Conservation (phyloP, 1,140 invertebrate genomes). For the Papilio polyxenes region DNA sequence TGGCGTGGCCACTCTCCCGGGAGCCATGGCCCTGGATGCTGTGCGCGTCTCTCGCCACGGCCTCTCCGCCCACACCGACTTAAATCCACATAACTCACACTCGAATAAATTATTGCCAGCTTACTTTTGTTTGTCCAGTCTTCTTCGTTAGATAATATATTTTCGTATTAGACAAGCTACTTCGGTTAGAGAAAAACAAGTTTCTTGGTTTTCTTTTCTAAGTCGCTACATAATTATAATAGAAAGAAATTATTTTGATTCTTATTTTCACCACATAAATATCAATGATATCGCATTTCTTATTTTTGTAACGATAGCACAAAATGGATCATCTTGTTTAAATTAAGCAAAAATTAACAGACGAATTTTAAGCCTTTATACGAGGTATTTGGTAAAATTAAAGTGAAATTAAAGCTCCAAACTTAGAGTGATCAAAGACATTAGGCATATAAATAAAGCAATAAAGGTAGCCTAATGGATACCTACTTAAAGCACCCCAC, state of each 20-base stretch:
- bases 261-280: too few relatives aligned
- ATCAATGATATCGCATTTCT: too few relatives aligned
- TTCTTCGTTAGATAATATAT: conserved; percentile 60
- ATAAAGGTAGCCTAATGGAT: conserved; percentile 39
- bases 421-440: conserved; percentile 37
- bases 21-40: neutral
- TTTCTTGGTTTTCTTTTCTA: conserved; percentile 7
- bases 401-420: conserved; percentile 42
- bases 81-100: conserved; percentile 74
- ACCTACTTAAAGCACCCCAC: conserved; percentile 33
- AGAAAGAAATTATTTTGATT: too few relatives aligned
- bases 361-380: neutral
- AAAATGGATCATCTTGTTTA: too few relatives aligned
- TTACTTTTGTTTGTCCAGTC: conserved; percentile 63
- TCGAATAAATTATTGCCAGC: conserved; percentile 71
- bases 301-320: too few relatives aligned
- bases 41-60: conserved; percentile 48
- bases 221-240: too few relatives aligned
- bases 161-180: conserved; percentile 50
- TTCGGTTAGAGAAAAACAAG: conserved; percentile 8
- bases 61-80: conserved; percentile 67
- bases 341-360: too few relatives aligned
- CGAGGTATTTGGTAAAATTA: neutral
- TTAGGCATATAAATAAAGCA: conserved; percentile 31
- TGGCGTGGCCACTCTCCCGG: neutral